Conservation (phyloP, 2,888 invertebrate genomes). For the Nycteola revayana region DNA sequence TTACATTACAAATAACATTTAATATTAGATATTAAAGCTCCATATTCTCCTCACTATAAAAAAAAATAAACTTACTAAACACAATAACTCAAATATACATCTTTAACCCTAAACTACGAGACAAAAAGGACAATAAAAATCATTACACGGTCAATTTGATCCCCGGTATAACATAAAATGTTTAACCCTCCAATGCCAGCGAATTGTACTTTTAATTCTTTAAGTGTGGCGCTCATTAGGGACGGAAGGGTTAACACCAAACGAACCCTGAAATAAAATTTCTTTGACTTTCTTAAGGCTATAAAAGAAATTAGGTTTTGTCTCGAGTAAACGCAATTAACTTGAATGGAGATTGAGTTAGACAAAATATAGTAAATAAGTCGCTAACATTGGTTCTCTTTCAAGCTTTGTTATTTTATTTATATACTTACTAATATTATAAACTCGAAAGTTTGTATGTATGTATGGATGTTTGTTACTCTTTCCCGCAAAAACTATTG, state of each 20-base stretch:
- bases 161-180: constrained; percentile 55
- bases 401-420: too few relatives aligned
- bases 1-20: too few relatives aligned
- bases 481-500: too few relatives aligned
- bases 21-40: too few relatives aligned
- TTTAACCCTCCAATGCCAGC: constrained; percentile 55
- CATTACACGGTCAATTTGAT: constrained; percentile 63
- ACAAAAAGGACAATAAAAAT: constrained; percentile 35
- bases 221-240: constrained; percentile 57
- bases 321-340: constrained; percentile 18
- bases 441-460: too few relatives aligned
- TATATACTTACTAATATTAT: too few relatives aligned
- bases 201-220: constrained; percentile 65
- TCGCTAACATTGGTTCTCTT: too few relatives aligned
- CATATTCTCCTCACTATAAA: too few relatives aligned
- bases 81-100: constrained; percentile 1
- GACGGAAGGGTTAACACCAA: constrained; percentile 65
- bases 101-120: constrained; percentile 16
- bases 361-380: too few relatives aligned
- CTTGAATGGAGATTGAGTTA: constrained; percentile 5
- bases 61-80: too few relatives aligned
- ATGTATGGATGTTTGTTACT: too few relatives aligned
- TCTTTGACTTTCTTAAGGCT: constrained; percentile 42
- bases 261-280: constrained; percentile 64
- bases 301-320: constrained; percentile 48